phyloP scores from a whole-genome alignment of 1,140 invertebrate species.

The Hesperophylax magnus region DNA sequence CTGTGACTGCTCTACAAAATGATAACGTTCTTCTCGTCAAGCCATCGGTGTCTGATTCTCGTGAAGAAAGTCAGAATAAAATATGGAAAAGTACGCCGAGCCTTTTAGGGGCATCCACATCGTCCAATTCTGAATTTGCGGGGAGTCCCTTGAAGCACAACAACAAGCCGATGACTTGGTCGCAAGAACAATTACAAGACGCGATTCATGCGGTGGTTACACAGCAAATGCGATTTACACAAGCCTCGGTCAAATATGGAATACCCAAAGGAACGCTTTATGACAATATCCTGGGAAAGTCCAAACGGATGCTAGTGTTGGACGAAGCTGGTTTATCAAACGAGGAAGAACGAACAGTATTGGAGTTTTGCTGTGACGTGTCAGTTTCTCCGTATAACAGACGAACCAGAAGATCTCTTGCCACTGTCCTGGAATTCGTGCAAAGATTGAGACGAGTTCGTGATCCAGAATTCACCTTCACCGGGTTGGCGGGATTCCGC shows the following conservation, averaged over 20 bases:
- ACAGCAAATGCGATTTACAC: conserved; percentile 83
- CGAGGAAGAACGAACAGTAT: conserved; percentile 76
- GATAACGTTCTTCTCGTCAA: neutral
- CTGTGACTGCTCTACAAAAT: neutral
- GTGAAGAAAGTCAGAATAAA: conserved; percentile 15
- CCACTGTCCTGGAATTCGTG: conserved; percentile 77
- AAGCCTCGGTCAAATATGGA: conserved; percentile 78
- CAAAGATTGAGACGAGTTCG: conserved; percentile 74
- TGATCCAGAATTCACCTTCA: conserved; percentile 77
- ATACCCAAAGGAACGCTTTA: conserved; percentile 85
- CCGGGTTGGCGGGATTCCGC: conserved; percentile 78
- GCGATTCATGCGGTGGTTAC: conserved; percentile 83
- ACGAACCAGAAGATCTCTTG: conserved; percentile 78
- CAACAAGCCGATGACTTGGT: conserved; percentile 83
- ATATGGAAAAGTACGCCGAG: conserved; percentile 32
- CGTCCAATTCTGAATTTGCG: conserved; percentile 52
- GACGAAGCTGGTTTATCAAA: conserved; percentile 77
- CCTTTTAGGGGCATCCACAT: conserved; percentile 18
- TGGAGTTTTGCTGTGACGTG: conserved; percentile 83
- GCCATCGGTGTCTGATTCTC: neutral
- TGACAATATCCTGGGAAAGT: conserved; percentile 85
- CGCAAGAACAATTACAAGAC: conserved; percentile 80
- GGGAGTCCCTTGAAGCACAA: conserved; percentile 53
- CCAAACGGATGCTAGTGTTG: conserved; percentile 81
- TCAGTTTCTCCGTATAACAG: conserved; percentile 81